Base-by-base conservation (phyloP, 2,113 vertebrate genomes). In the Condylura cristata region DNA sequence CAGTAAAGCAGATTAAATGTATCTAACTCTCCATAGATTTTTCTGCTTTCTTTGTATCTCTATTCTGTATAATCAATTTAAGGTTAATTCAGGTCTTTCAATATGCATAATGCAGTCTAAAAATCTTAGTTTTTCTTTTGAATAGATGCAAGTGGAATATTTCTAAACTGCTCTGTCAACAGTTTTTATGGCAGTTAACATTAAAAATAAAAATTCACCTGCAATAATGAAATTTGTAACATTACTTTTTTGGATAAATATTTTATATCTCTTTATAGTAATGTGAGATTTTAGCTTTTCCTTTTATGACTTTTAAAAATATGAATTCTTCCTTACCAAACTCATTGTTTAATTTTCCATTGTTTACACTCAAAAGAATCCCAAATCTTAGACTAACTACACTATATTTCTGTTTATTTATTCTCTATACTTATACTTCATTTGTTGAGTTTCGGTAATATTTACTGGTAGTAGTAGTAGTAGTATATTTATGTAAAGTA, bases 191-290 rank as follows among this genome's bases (percentile, higher is more conserved):
- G 74, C 81, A 95, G 89, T 95, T 96, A 93, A 74, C 85, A 93
- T 94, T 95, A 85, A 96, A 96, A 89, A 61, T 79, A 95, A 96
- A 96, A 95, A 83, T 86, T 86, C 51, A 95, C 0, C 6, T 71
- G 82, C 51, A 63, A 65, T 68, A 83, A 83, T 65, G 92, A 88
- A 56, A 66, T 93, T 83, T 3, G 39, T 71, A 34, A 86, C 30
- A 53, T 88, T 75, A 79, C 39, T 90, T 82, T 83, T 70, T 84
- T 74, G 28, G 7, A 37, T 86, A 2, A 34, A 48, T 48, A 90
- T 71, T 91, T 95, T 82, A 20, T 82, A 53, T 90, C 86, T 94
- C 32, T n/a, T 78, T 71, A 78, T 86, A 39, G 63, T 60, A 68
- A 26, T 28, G 83, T 44, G 28, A 82, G 28, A 39, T 68, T 94